Conservation (phyloP, 2,797 vertebrate species). For the Adrianichthys oophorus region DNA sequence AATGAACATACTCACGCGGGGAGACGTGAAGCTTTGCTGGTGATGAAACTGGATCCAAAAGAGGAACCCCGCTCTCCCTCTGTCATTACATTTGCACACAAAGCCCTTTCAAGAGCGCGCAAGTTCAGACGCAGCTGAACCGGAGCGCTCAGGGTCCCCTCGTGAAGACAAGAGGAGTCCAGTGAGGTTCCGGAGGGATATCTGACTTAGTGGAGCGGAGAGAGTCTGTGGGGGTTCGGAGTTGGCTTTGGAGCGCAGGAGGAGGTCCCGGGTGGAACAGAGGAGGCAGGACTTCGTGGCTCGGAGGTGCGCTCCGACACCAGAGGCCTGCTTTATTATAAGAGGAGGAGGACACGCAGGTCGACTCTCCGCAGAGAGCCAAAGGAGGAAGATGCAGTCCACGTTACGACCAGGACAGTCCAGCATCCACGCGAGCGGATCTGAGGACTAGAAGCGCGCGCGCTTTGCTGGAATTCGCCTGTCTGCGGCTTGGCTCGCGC, state of each 20-base stretch:
- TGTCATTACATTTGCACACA: conserved; percentile 18
- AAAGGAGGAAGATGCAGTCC: conserved; percentile 30
- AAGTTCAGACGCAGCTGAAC: conserved; percentile 14
- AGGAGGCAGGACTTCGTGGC: conserved; percentile 68
- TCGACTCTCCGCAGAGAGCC: conserved; percentile 17
- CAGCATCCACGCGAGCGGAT: conserved; percentile 55
- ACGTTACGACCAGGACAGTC: conserved; percentile 29
- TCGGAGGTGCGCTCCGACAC: conserved; percentile 60
- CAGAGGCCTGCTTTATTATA: conserved; percentile 59
- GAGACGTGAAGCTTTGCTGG: conserved; percentile 26
- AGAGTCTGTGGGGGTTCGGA: conserved; percentile 35
- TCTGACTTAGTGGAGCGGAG: neutral
- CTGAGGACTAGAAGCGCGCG: conserved; percentile 18
- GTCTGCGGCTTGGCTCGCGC: neutral
- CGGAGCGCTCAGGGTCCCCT: conserved; percentile 31
- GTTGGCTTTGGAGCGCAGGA: conserved; percentile 41
- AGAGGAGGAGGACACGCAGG: conserved; percentile 40
- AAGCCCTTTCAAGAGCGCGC: conserved; percentile 2
- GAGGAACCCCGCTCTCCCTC: conserved; percentile 37
- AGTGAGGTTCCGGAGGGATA: too few species aligned
- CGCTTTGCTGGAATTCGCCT: neutral
- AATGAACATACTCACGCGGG: conserved; percentile 3
- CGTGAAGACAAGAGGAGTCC: conserved; percentile 12
- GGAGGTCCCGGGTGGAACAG: conserved; percentile 70
- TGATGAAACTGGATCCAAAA: conserved; percentile 52